Percentiles rank a stretch among this genome's conserved stretches.
Conservation (phyloP, 2,113 vertebrate genomes). For the Macaca fascicularis region T2T-MFA8v1.1 NC_088379.1:128917001-128917500, state of each 20-base stretch:
- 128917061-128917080: background rate
- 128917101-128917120: background rate
- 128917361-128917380: slow-evolving; percentile 5
- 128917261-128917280: background rate
- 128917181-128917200: background rate
- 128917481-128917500: slow-evolving; percentile 18
- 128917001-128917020: background rate
- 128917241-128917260: background rate
- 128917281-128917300: background rate
- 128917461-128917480: background rate
- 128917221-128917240: background rate
- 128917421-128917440: background rate
- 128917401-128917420: background rate
- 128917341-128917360: background rate
- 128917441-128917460: slow-evolving; percentile 18
- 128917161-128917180: background rate
- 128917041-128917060: background rate
- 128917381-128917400: background rate
- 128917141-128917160: background rate
- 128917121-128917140: background rate
- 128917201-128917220: background rate
- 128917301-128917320: background rate
- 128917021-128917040: background rate
- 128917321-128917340: background rate
- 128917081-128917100: background rate